Evolutionary conservation across 2,797 vertebrate genomes (phyloP).

Genomic region (Gadopsis bispinosus): DNA sequence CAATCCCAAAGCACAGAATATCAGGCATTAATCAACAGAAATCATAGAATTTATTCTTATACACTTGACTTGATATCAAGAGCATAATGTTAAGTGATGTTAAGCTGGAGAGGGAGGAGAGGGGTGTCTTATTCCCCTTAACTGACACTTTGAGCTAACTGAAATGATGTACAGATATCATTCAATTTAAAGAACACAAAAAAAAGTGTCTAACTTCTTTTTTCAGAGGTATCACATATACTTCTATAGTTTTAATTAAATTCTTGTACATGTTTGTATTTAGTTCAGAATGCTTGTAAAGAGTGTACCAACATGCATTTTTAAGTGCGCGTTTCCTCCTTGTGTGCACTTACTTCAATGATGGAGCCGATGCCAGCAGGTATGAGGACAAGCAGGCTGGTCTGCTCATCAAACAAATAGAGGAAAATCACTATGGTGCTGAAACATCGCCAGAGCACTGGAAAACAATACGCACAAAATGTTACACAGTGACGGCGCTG

Average conservation of each 20-base stretch:
- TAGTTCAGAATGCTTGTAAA: background rate
- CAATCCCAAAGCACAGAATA: background rate
- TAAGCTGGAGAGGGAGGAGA: no score
- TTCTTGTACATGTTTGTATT: background rate
- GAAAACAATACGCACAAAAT: slow-evolving; percentile 20
- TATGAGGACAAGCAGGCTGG: slow-evolving; percentile 94
- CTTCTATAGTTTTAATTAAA: background rate
- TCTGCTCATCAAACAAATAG: slow-evolving; percentile 97
- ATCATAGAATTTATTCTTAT: background rate
- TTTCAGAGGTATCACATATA: no score
- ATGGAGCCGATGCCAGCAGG: slow-evolving; percentile 94
- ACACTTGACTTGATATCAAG: background rate
- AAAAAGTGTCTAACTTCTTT: background rate
- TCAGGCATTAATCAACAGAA: background rate
- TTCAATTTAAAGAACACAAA: background rate
- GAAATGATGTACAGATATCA: background rate
- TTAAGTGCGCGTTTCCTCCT: no score
- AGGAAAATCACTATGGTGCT: slow-evolving; percentile 98
- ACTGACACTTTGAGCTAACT: background rate
- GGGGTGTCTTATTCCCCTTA: background rate
- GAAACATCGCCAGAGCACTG: slow-evolving; percentile 98
- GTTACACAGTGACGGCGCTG: background rate
- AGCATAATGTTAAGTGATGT: background rate
- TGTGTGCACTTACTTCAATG: slow-evolving; percentile 88
- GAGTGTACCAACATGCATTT: background rate